Percentiles rank a stretch among this genome's conserved stretches.
Evolutionary conservation across 53 echinoderm and acorn worm genomes (phyloP).

Genomic region (Arbacia lixula): DNA sequence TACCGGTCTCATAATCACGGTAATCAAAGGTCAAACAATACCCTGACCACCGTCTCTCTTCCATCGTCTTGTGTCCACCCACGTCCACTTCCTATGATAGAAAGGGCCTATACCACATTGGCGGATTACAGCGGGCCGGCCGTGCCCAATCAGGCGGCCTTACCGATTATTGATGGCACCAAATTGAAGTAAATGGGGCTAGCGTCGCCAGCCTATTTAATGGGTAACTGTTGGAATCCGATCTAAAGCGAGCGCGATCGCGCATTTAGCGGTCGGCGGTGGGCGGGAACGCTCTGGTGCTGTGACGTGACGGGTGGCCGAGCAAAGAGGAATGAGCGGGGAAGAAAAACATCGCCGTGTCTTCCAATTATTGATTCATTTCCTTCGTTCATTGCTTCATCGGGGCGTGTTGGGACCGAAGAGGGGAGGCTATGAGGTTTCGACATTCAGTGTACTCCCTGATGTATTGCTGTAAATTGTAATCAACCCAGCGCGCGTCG

Average conservation of each 20-base stretch:
- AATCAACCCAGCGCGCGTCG: no score
- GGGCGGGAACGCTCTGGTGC: neutral
- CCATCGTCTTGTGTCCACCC: no score
- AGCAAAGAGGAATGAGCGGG: neutral
- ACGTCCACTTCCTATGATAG: no score
- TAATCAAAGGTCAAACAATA: no score
- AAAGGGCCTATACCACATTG: no score
- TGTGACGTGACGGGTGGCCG: constrained; percentile 9
- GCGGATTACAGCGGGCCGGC: constrained; percentile 23
- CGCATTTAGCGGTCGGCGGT: constrained; percentile 24
- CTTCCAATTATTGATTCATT: constrained; percentile 39
- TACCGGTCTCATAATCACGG: no score
- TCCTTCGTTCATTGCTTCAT: neutral
- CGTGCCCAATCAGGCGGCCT: constrained; percentile 30
- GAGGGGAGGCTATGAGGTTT: no score
- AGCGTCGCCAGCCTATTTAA: constrained; percentile 40
- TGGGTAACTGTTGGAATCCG: constrained; percentile 39
- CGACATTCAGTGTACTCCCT: no score
- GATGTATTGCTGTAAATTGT: no score
- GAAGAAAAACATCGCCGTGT: constrained; percentile 1
- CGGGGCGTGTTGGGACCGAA: no score
- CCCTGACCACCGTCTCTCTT: no score
- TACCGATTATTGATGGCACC: constrained; percentile 33
- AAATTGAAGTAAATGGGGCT: constrained; percentile 50
- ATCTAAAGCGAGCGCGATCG: constrained; percentile 30